phyloP scores from a whole-genome alignment of 1,140 invertebrate genomes.

The Drosophila quadrilineata region DNA sequence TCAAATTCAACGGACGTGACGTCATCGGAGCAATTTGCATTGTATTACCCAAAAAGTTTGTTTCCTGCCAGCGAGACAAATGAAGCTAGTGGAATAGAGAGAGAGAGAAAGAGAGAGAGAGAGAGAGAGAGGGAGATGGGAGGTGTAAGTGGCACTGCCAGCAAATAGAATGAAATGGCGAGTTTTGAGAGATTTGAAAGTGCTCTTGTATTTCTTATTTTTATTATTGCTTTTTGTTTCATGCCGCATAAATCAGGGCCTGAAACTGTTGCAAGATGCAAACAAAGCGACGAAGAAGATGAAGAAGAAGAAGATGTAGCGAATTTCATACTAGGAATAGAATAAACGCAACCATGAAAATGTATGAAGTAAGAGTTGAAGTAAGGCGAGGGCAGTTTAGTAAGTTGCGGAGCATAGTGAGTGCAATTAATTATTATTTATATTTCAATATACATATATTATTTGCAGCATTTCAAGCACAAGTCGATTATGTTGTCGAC shows the following conservation, averaged over 20 bases:
- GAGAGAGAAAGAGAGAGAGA: not conserved
- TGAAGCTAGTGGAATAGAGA: not conserved
- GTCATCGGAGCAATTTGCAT: slow-evolving; percentile 41
- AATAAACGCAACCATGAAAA: too few species aligned
- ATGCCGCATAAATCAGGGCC: slow-evolving; percentile 10
- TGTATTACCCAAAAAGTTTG: slow-evolving; percentile 21
- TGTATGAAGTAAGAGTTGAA: too few species aligned
- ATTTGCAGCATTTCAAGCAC: slow-evolving; percentile 49
- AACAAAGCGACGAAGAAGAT: too few species aligned
- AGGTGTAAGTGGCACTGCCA: not conserved
- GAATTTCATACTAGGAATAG: too few species aligned
- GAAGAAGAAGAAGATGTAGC: too few species aligned
- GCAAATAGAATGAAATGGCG: slow-evolving; percentile 10
- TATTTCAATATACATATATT: too few species aligned
- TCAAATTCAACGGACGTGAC: slow-evolving; percentile 43
- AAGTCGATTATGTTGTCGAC: slow-evolving; percentile 70
- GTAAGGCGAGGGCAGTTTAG: too few species aligned
- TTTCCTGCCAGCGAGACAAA: not conserved
- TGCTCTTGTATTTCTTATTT: too few species aligned
- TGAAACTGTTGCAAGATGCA: too few species aligned
- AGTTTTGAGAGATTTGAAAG: slow-evolving; percentile 2
- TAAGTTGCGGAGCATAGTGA: not conserved
- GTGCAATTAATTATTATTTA: too few species aligned
- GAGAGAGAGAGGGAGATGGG: too few species aligned
- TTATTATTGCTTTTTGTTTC: too few species aligned